phyloP scores from a whole-genome alignment of 2,797 vertebrate species.

The Cheirogaleus major region DNA sequence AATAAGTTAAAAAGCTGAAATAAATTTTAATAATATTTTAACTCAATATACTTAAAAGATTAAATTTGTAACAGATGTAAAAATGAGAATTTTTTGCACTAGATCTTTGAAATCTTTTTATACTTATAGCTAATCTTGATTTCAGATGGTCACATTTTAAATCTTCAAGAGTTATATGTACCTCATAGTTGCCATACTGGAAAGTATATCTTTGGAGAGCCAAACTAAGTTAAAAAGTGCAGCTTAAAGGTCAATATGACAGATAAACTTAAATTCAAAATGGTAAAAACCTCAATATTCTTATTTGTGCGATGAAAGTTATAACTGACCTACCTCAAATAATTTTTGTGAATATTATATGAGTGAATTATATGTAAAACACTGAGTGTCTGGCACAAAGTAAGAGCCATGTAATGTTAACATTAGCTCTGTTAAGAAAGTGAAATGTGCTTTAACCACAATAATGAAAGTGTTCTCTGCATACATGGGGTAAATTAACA shows the following conservation, averaged over 20 bases:
- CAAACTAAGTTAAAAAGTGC: neutral
- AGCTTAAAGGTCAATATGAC: neutral
- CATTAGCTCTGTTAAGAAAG: neutral
- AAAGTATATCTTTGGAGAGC: neutral
- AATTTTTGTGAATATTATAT: neutral
- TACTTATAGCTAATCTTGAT: neutral
- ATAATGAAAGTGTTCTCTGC: neutral
- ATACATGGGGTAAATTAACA: neutral
- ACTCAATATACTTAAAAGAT: neutral
- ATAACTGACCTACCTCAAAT: neutral
- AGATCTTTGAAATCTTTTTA: neutral
- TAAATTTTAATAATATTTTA: neutral
- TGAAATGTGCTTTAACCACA: neutral
- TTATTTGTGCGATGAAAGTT: neutral
- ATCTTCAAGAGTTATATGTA: neutral
- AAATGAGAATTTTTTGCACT: neutral
- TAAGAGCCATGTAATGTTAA: neutral
- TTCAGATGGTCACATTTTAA: neutral
- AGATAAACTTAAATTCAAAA: neutral
- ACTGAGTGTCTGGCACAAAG: neutral
- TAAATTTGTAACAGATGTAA: neutral
- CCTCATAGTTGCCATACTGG: neutral
- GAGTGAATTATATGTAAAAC: neutral
- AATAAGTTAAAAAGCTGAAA: neutral
- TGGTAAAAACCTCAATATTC: neutral